Base-by-base conservation (phyloP, 1,140 invertebrate species). In the Drusus annulatus region DNA sequence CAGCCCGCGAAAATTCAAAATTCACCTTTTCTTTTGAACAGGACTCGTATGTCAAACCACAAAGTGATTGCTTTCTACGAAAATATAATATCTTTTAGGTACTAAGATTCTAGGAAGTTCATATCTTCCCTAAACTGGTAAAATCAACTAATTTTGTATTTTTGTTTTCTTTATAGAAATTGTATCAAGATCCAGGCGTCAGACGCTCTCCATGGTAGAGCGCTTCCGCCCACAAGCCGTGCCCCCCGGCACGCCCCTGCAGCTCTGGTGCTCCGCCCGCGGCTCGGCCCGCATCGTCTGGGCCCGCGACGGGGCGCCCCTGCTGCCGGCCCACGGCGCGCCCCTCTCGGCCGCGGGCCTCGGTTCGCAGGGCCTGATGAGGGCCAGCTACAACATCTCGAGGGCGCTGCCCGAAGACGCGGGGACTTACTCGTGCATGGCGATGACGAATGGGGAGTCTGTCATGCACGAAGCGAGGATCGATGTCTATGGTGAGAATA, bases 401-500 rank as follows among this genome's bases (percentile, higher is more conserved):
- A 90, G 93, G 81, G 93, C 94, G 5, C 92, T 92, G 36, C 93
- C 95, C 0, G 93, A 94, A 86, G 95, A 96, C 84, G 94, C 94
- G 1, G 95, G 95, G 0, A 87, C 96, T 8, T 97, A 96, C 86
- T 93, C 94, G 7, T 97, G 95, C 85, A 85, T 92, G 7, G 94
- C 94, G 1, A 87, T 93, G 28, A 90, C 90, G 73, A 96, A 96
- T 84, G 92, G 93, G 1, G 90, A 93, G 23, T 91, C 93, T 21
- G 91, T 89, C 7, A 91, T 92, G 0, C 94, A 96, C 86, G 91
- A 93, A 73, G 93, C 94, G 2, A 89, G 93, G 74, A 89, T 98
- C 50, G 95, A 96, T 89, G 94, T 98, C 84, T 96, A 96, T 88
- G 96, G 96, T 97, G 91, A 90, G 89, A 86, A n/a, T n/a, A n/a